Conservation (phyloP, 2,888 invertebrate species). For the Aricia artaxerxes region DNA sequence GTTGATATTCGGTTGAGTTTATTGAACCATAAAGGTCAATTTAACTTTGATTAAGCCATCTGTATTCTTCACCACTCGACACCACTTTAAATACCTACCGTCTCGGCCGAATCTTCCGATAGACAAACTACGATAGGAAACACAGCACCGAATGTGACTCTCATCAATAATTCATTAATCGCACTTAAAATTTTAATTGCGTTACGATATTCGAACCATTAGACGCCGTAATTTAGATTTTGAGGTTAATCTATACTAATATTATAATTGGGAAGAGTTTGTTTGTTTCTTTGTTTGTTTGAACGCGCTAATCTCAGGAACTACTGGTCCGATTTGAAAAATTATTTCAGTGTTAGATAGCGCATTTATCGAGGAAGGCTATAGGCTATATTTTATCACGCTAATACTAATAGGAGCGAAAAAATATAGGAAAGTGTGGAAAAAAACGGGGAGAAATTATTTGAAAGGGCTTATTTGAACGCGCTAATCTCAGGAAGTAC, state of each 20-base stretch:
- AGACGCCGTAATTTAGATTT: neutral
- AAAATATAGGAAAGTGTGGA: no score
- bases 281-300: no score
- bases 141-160: slow-evolving; percentile 6
- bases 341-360: no score
- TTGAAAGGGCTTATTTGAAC: no score
- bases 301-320: no score
- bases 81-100: neutral
- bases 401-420: no score
- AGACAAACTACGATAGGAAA: neutral
- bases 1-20: neutral
- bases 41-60: neutral
- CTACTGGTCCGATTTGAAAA: no score
- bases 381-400: no score
- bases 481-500: no score
- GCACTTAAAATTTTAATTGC: neutral
- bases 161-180: slow-evolving; percentile 14
- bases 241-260: neutral
- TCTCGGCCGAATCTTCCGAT: neutral
- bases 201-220: slow-evolving; percentile 4
- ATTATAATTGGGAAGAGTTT: no score
- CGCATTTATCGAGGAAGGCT: no score
- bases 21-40: neutral
- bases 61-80: neutral
- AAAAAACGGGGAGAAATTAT: no score